Base-by-base conservation (phyloP, 2,888 invertebrate species). In the Ormyrus nitidulus region DNA sequence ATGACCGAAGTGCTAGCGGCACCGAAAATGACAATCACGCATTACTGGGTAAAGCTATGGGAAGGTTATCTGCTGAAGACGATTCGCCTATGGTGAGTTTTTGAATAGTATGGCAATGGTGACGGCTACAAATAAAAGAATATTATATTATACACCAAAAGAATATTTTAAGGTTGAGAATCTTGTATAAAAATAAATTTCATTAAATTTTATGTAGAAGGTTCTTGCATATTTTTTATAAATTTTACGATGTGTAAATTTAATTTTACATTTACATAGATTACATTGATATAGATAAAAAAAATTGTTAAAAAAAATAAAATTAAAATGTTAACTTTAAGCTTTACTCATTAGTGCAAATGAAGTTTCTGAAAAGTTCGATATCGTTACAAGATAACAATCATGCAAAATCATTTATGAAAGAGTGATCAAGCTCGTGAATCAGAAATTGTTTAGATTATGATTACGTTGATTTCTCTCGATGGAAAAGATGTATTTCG, bases 41-140 rank as follows among this genome's bases (percentile, higher is more conserved):
- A 78, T 61, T 86, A 74, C 0, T 80, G 81, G 80, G 84, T 69
- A 75, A 85, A 82, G 91, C 90, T 34, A 85, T 87, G 74, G 82
- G 85, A 13, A 70, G 85, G 91, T 92, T 88, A 91, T 92, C 86
- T 91, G 92, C 92, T 34, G 87, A 85, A 9, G 93, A 93, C 86
- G 92, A 93, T 85, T 93, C 93, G 44, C 93, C 93, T 34, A 91
- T 93, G 92, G 93, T 94, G 90, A 91, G 91, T 88, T 53, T 66
- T 6, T 59, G 9, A 10, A 19, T 78, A 56, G 49, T 10, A 2
- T 3, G 34, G 34, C 34, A 34, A 4, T 34, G 34, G 34, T 34
- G 34, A 34, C 34, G 34, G 34, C 3, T 4, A 34, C 3, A 34
- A 34, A 34, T 34, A 34, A 34, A 34, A 34, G 3, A 34, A 34